phyloP scores from a whole-genome alignment of 2,113 vertebrate species.

The Channa argus region DNA sequence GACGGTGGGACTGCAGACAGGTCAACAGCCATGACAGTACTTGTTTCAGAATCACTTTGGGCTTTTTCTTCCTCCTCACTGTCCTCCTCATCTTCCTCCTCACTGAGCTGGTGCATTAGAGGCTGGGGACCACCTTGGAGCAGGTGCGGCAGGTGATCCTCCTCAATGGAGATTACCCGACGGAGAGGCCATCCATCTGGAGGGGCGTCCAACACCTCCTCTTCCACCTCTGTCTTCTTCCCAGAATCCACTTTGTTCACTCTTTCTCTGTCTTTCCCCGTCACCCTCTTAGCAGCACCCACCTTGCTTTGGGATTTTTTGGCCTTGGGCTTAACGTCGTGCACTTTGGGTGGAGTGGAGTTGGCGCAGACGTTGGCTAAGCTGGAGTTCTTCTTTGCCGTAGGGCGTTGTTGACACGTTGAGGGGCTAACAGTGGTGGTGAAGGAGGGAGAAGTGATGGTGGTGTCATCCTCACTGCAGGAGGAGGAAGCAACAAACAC shows the following conservation, averaged over 20 bases:
- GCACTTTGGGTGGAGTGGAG: neutral
- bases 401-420: conserved; percentile 45
- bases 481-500: conserved; percentile 80
- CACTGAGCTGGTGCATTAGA: conserved; percentile 81
- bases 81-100: conserved; percentile 77
- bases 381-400: conserved; percentile 74
- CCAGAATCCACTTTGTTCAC: conserved; percentile 53
- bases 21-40: conserved; percentile 4
- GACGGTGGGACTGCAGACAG: neutral
- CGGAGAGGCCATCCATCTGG: conserved; percentile 79
- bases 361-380: conserved; percentile 68
- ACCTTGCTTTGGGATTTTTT: conserved; percentile 27
- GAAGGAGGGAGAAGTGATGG: neutral
- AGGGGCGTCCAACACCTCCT: conserved; percentile 66
- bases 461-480: conserved; percentile 73
- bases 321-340: conserved; percentile 47
- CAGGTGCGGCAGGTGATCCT: conserved; percentile 91
- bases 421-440: conserved; percentile 19
- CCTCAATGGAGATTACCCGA: conserved; percentile 95
- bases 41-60: conserved; percentile 51
- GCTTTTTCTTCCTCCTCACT: conserved; percentile 52
- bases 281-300: conserved; percentile 10
- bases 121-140: conserved; percentile 80
- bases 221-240: conserved; percentile 29
- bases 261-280: conserved; percentile 28